A percentile compares a stretch with the other conserved stretches of the same genome.
Evolutionary conservation across 2,797 vertebrate species (phyloP).

Genomic region (Simalia tracyae): DNA sequence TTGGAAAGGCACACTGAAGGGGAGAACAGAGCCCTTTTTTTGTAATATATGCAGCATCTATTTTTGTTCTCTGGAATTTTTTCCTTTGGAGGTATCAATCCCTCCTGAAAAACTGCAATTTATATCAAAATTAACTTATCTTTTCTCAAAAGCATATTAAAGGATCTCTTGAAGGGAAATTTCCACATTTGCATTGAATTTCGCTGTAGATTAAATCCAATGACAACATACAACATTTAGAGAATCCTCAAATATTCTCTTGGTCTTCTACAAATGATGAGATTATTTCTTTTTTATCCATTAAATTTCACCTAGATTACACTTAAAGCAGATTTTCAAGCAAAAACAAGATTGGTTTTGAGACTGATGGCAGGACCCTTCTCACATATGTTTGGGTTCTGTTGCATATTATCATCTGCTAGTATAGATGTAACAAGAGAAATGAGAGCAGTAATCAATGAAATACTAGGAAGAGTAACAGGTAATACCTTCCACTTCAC

Average conservation of each 20-base stretch:
- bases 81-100: not conserved
- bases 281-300: not conserved
- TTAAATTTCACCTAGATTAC: not conserved
- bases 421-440: not conserved
- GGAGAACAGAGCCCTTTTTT: slow-evolving; percentile 7
- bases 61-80: not conserved
- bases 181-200: not conserved
- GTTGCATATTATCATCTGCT: not conserved
- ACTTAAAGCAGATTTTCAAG: not conserved
- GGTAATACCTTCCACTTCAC: not conserved
- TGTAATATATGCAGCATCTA: not conserved
- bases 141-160: not conserved
- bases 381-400: not conserved
- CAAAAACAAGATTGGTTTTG: not conserved
- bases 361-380: not conserved
- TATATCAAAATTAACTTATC: not conserved
- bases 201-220: not conserved
- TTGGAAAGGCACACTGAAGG: not conserved
- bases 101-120: not conserved
- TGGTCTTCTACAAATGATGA: not conserved
- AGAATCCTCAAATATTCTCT: not conserved
- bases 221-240: not conserved
- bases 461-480: not conserved
- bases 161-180: not conserved
- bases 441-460: not conserved